Conservation (phyloP, 2,797 vertebrate species). For the Nasua narica region DNA sequence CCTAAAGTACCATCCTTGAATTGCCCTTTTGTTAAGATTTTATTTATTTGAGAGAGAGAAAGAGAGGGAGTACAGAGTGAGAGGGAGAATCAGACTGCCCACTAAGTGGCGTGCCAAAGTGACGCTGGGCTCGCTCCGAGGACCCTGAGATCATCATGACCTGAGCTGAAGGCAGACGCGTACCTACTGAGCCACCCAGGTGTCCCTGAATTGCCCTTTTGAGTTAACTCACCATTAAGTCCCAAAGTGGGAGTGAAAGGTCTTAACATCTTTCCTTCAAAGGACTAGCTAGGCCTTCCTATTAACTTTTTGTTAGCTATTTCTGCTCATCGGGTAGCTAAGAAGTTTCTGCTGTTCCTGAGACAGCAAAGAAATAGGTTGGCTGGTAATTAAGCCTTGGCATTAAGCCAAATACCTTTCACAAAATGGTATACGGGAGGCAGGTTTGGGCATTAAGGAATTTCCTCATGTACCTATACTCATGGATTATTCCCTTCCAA, state of each 20-base stretch:
- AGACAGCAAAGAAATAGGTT: conserved; percentile 4
- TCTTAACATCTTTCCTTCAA: background rate
- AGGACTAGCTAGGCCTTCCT: background rate
- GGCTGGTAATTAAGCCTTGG: background rate
- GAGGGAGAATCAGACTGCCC: background rate
- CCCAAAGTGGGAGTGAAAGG: background rate
- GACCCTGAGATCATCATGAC: background rate
- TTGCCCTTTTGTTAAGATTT: background rate
- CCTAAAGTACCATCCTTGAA: background rate
- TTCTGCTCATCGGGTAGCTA: background rate
- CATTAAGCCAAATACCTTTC: conserved; percentile 33
- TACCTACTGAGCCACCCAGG: background rate
- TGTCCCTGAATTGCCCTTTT: background rate
- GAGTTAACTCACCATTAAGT: background rate
- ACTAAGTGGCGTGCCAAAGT: no score
- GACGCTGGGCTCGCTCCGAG: background rate
- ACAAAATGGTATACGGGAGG: conserved; percentile 13
- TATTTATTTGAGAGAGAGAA: background rate
- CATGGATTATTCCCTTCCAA: conserved; percentile 23
- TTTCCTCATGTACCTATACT: background rate
- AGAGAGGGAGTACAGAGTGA: background rate
- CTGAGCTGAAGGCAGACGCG: background rate
- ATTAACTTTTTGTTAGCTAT: background rate
- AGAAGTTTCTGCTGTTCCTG: conserved; percentile 11
- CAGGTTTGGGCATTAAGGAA: background rate